Conservation (phyloP, 2,797 vertebrate species). For the Leptodactylus fallax region DNA sequence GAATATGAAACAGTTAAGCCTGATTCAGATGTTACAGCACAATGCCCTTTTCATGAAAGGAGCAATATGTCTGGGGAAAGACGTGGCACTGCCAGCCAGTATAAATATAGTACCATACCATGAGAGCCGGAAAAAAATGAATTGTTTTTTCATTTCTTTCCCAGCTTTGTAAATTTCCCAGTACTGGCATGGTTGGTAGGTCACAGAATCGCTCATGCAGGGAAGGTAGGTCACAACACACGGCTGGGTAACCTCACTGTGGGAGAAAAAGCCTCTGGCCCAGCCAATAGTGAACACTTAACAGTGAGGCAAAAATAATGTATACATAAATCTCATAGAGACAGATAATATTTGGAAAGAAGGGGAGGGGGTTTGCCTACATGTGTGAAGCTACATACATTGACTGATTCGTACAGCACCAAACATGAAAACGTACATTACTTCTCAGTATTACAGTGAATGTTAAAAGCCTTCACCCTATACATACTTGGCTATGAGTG, state of each 20-base stretch:
- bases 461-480: neutral
- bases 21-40: constrained; percentile 44
- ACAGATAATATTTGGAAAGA: neutral
- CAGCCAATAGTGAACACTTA: constrained; percentile 17
- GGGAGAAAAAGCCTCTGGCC: constrained; percentile 12
- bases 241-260: neutral
- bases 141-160: neutral
- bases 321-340: constrained; percentile 5
- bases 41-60: constrained; percentile 49
- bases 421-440: neutral
- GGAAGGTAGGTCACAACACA: constrained; percentile 36
- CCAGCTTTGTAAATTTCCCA: neutral
- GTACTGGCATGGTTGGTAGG: neutral
- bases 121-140: neutral
- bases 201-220: constrained; percentile 31
- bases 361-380: neutral
- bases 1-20: constrained; percentile 45
- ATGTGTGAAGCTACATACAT: neutral
- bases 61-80: constrained; percentile 33
- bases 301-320: neutral
- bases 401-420: neutral
- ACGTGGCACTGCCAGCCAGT: constrained; percentile 36
- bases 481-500: neutral
- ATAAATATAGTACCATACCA: constrained; percentile 23
- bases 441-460: neutral